phyloP scores from a whole-genome alignment of 2,888 invertebrate genomes.

The Epinotia demarniana region DNA sequence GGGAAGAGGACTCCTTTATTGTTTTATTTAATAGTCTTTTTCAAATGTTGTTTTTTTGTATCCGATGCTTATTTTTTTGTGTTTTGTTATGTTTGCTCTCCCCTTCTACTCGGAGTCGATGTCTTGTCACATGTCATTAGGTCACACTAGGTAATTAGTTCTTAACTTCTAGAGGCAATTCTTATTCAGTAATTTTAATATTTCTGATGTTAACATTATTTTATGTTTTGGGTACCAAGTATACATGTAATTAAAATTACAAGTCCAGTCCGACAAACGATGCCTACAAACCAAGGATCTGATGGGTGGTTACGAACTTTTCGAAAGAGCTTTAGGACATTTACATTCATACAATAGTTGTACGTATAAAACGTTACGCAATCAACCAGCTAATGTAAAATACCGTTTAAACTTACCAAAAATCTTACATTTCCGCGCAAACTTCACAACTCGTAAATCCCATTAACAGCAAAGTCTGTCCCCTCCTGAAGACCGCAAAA shows the following conservation, averaged over 20 bases:
- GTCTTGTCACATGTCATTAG: not conserved
- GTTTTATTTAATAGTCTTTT: not conserved
- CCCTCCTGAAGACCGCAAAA: constrained; percentile 56
- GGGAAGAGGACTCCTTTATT: constrained; percentile 21
- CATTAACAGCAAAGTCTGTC: constrained; percentile 40
- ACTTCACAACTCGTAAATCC: constrained; percentile 39
- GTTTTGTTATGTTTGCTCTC: not conserved
- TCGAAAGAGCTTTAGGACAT: too few species aligned
- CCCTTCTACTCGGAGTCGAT: not conserved
- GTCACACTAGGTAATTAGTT: not conserved
- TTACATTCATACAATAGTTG: too few species aligned
- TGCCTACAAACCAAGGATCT: not conserved
- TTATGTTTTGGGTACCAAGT: too few species aligned
- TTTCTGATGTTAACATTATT: too few species aligned
- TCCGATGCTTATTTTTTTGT: not conserved
- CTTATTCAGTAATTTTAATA: not conserved
- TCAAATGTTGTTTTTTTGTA: not conserved
- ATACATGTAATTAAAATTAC: too few species aligned
- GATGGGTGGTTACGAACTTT: not conserved
- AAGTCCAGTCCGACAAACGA: not conserved
- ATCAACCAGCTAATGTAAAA: not conserved
- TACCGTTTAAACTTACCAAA: not conserved
- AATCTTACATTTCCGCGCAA: constrained; percentile 39
- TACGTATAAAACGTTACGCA: too few species aligned
- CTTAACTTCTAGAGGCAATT: not conserved